These are phyloP conservation scores for Rhynchotus rufescens DNA, from an alignment of 2,797 vertebrate species.

Conservation along the genomic window DNA sequence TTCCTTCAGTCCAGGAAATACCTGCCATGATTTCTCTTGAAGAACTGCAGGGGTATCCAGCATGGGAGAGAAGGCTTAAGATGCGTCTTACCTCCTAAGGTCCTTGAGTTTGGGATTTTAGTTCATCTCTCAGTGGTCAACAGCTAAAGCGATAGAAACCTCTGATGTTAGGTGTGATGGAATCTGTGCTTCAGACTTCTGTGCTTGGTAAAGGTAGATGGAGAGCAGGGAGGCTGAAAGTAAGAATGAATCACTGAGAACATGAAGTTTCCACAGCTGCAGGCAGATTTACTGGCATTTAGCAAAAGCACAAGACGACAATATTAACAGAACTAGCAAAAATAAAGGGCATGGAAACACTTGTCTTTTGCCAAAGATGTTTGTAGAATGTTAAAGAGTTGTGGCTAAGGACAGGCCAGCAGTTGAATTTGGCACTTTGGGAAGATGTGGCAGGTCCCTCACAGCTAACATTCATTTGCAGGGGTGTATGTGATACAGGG, in stretches of 20 bases:
- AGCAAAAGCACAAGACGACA: not conserved
- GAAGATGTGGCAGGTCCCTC: too few species aligned
- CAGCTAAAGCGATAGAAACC: not conserved
- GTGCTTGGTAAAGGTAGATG: not conserved
- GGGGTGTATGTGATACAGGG: too few species aligned
- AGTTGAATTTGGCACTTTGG: not conserved
- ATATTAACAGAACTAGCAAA: not conserved
- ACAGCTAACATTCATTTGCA: not conserved
- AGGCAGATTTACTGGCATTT: not conserved
- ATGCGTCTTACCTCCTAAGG: not conserved
- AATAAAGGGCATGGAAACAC: not conserved
- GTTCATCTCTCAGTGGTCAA: not conserved
- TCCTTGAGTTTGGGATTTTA: not conserved
- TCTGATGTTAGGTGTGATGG: rapidly evolving
- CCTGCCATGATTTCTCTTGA: not conserved
- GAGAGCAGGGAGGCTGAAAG: not conserved
- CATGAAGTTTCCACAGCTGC: not conserved
- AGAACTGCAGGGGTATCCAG: rapidly evolving
- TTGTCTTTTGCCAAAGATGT: not conserved
- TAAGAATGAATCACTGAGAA: not conserved
- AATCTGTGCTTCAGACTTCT: not conserved
- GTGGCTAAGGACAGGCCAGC: not conserved
- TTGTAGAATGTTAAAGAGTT: rapidly evolving
- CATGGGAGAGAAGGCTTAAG: rapidly evolving
- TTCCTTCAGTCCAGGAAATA: not conserved